Conservation (phyloP, 2,113 vertebrate species). For the Malaclemys terrapin region DNA sequence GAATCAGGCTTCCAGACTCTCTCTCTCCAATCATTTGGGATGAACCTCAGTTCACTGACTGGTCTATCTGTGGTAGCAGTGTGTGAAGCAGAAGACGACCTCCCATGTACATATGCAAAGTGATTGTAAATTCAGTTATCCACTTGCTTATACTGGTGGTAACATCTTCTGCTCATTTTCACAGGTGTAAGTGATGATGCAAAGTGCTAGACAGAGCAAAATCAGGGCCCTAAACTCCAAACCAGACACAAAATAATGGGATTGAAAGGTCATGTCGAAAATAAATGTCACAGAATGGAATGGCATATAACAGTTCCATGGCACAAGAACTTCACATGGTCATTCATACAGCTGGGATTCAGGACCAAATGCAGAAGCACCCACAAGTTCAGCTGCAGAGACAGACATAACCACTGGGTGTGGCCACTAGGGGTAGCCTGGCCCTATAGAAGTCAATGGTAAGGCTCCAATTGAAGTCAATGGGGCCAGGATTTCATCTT, state of each 20-base stretch:
- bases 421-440: neutral
- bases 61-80: neutral
- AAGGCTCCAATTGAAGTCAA: neutral
- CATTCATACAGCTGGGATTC: neutral
- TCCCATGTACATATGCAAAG: neutral
- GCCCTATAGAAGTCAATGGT: neutral
- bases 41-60: neutral
- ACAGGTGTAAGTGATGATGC: neutral
- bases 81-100: neutral
- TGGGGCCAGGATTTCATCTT: neutral
- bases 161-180: neutral
- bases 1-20: neutral
- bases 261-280: neutral
- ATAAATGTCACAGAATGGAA: neutral
- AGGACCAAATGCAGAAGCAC: neutral
- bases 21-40: neutral
- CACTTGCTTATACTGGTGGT: neutral
- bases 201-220: neutral
- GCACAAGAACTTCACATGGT: neutral
- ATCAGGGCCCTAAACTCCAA: neutral
- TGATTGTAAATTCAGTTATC: neutral
- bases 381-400: neutral
- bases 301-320: neutral
- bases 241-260: neutral
- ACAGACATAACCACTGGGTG: neutral